Conservation (phyloP, 2,113 vertebrate species). For the Osmerus mordax region DNA sequence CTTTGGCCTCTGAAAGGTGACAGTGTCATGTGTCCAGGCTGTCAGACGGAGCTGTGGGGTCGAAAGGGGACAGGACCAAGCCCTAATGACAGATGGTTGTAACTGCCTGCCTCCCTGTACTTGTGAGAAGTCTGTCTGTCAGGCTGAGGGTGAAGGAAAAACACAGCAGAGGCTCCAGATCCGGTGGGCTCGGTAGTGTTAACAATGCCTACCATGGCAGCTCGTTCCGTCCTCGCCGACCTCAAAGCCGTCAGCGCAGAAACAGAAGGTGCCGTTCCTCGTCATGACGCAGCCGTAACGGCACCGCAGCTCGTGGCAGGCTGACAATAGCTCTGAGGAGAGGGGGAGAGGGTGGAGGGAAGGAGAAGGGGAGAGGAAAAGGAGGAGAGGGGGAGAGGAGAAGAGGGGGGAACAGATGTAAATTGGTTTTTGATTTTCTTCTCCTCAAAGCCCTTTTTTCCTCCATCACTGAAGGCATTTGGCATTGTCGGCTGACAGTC, state of each 20-base stretch:
- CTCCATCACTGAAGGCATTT: constrained; percentile 18
- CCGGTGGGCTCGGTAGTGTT: background rate
- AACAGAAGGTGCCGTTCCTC: constrained; percentile 87
- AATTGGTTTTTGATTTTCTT: constrained; percentile 44
- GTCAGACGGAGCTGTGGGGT: background rate
- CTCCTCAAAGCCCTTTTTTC: constrained; percentile 29
- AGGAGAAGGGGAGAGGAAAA: background rate
- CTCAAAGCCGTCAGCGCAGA: constrained; percentile 87
- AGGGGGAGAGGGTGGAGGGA: background rate
- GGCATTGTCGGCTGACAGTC: constrained; percentile 14
- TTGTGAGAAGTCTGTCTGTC: constrained; percentile 44
- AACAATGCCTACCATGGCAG: constrained; percentile 81
- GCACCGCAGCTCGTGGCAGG: constrained; percentile 86
- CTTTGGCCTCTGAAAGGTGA: background rate
- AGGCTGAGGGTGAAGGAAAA: constrained; percentile 40
- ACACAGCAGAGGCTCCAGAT: background rate
- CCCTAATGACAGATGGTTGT: constrained; percentile 53
- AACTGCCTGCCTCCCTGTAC: constrained; percentile 42
- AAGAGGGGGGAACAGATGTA: constrained; percentile 20
- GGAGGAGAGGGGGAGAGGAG: background rate
- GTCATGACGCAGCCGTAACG: constrained; percentile 86
- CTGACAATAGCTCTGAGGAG: constrained; percentile 83
- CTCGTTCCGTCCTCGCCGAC: constrained; percentile 80
- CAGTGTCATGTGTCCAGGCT: background rate
- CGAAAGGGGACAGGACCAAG: background rate